A percentile compares a stretch with the other conserved stretches of the same genome.
These are phyloP conservation scores for Acanthosoma haemorrhoidale DNA, from an alignment of 2,888 invertebrate genomes.

Conservation along the genomic window DNA sequence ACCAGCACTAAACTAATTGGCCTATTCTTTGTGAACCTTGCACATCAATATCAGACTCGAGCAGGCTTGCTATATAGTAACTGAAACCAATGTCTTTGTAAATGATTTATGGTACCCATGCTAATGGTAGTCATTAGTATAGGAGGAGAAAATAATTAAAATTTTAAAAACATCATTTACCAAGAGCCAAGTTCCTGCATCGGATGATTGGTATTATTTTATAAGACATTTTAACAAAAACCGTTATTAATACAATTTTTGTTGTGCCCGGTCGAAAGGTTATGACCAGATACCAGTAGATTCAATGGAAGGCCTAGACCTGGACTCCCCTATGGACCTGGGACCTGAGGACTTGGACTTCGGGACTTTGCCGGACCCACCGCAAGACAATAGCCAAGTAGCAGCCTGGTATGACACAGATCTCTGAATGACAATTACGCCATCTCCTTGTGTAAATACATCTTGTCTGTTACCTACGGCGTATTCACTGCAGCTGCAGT, in stretches of 20 bases:
- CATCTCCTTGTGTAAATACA: background rate
- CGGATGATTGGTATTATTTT: too few species aligned
- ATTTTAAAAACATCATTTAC: too few species aligned
- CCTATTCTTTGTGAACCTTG: too few species aligned
- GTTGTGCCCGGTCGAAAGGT: constrained; percentile 54
- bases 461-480: background rate
- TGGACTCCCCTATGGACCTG: constrained; percentile 77
- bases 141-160: too few species aligned
- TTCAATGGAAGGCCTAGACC: constrained; percentile 90
- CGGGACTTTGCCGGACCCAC: constrained; percentile 72
- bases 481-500: background rate
- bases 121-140: too few species aligned
- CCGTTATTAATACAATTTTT: background rate
- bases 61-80: too few species aligned
- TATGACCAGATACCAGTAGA: constrained; percentile 98
- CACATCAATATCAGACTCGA: too few species aligned
- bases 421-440: constrained; percentile 55
- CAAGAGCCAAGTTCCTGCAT: too few species aligned
- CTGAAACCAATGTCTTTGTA: too few species aligned
- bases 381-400: constrained; percentile 83
- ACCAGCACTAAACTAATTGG: too few species aligned
- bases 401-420: constrained; percentile 98
- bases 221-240: too few species aligned
- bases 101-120: too few species aligned
- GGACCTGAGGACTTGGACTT: constrained; percentile 70